These are phyloP conservation scores for Drosophila pseudotakahashii DNA, from an alignment of 2,888 invertebrate genomes.

Conservation along the genomic window DNA sequence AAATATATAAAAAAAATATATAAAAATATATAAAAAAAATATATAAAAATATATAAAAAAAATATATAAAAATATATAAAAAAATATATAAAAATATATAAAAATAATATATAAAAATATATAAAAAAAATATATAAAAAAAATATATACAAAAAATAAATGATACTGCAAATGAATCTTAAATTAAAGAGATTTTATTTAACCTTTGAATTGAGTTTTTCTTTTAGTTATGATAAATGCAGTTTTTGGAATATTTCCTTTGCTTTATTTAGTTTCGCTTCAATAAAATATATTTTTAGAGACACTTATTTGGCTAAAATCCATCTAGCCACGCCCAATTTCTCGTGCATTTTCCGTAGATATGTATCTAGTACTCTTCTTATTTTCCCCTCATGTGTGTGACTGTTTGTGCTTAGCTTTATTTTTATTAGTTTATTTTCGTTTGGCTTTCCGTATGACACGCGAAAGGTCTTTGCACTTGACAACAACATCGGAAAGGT, in stretches of 20 bases:
- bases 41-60: too few relatives aligned
- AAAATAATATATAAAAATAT: too few relatives aligned
- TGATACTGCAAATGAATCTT: too few relatives aligned
- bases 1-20: too few relatives aligned
- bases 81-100: too few relatives aligned
- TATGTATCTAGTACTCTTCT: conserved; percentile 11
- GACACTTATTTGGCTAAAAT: neutral
- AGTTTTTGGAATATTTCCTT: neutral
- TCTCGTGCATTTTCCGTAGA: conserved; percentile 9
- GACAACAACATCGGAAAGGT: conserved; percentile 41
- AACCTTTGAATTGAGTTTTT: neutral
- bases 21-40: too few relatives aligned
- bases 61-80: too few relatives aligned
- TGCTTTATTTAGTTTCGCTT: too few relatives aligned
- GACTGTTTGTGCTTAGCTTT: conserved; percentile 34
- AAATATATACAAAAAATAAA: too few relatives aligned
- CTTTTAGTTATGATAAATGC: neutral
- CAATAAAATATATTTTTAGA: neutral
- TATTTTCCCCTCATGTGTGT: conserved; percentile 17
- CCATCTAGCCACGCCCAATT: conserved; percentile 30
- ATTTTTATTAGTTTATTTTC: conserved; percentile 44
- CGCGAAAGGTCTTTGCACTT: conserved; percentile 76
- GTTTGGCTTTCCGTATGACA: conserved; percentile 47
- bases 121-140: too few relatives aligned
- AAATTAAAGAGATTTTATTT: too few relatives aligned